Base-by-base conservation (phyloP, 2,888 invertebrate genomes). In the Dicyrtoma fusca region DNA sequence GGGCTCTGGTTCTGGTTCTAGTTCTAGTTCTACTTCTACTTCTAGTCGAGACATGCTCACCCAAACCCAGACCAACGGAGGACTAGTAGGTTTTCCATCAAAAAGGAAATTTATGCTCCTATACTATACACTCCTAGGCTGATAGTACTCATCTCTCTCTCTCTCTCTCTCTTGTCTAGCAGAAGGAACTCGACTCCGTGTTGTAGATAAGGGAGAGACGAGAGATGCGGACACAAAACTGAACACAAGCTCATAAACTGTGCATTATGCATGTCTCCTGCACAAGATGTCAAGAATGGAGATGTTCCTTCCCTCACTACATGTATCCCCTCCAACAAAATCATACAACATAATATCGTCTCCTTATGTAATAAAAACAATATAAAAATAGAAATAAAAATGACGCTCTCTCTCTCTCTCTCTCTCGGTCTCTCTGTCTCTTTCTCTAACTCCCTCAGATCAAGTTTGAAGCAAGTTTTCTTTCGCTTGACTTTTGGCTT, bases 181-280 rank as follows among this genome's bases (percentile, higher is more conserved):
- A 1, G 51, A 17, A 51, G 17, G 17, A 51, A n/a, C n/a, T n/a
- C 34, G 34, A 5, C 17, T 19, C 44, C n/a, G 26, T 61, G 61
- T 42, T 44, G 21, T 44, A 61, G 61, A 61, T 42, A 66, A 42
- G 66, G 66, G 42, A 19, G 23, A 4, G 26, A n/a, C n/a, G 57
- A 57, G 53, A 66, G 53, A 66, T 55, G 53, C 53, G 34, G 13
- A n/a, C 57, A n/a, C 57, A 57, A 57, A 57, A 57, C 23, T 57
- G 57, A 57, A 55, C 53, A 66, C 66, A 55, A 53, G 66, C 53
- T 66, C 53, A 66, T 53, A 66, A 66, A 66, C 66, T 66, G 53
- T 66, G 53, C 53, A 55, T 66, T 66, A 66, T 49, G 51, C 53
- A 53, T 63, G 62, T 44, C 62, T 25, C 13, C 25, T 21, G 44